phyloP scores from a whole-genome alignment of 2,888 invertebrate genomes.

The Cylloceria caligata region DNA sequence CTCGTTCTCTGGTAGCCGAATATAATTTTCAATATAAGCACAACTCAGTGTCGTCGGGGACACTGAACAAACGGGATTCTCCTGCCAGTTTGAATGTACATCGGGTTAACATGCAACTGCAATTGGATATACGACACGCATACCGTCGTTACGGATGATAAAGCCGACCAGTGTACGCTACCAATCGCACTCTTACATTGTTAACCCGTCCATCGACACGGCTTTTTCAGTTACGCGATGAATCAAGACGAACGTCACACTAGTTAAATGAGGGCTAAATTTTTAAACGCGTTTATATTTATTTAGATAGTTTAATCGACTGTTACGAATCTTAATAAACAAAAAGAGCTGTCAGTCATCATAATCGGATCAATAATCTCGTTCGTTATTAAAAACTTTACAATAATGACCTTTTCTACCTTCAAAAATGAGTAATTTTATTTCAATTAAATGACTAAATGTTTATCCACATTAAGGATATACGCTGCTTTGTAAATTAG shows the following conservation, averaged over 20 bases:
- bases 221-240: constrained; percentile 20
- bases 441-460: too few relatives aligned
- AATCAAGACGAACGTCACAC: not conserved
- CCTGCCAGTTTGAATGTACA: not conserved
- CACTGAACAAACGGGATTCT: constrained; percentile 39
- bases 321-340: too few relatives aligned
- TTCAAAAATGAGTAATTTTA: too few relatives aligned
- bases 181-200: constrained; percentile 40
- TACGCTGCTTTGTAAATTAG: too few relatives aligned
- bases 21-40: not conserved
- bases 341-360: too few relatives aligned
- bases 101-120: constrained; percentile 67
- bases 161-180: constrained; percentile 61
- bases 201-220: constrained; percentile 57
- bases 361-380: too few relatives aligned
- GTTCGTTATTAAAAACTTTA: too few relatives aligned
- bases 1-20: not conserved
- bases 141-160: constrained; percentile 68
- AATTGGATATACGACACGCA: constrained; percentile 71
- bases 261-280: too few relatives aligned
- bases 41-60: not conserved
- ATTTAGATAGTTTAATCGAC: too few relatives aligned
- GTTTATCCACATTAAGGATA: too few relatives aligned
- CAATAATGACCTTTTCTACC: too few relatives aligned
- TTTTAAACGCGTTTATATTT: too few relatives aligned